These are phyloP conservation scores for Forbesichthys agassizii DNA, from an alignment of 2,113 vertebrate genomes.

Conservation along the genomic window DNA sequence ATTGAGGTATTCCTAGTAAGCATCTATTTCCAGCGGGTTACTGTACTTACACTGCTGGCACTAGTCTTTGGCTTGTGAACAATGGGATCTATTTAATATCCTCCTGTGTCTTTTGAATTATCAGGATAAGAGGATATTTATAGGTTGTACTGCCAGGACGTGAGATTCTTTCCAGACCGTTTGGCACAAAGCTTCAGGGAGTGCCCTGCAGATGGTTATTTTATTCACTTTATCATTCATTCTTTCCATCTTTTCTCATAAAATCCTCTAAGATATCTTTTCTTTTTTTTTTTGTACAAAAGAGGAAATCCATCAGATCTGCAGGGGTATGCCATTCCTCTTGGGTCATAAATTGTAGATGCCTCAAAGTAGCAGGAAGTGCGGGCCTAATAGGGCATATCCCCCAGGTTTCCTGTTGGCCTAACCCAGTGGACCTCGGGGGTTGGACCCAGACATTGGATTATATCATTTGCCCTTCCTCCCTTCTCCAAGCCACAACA, in stretches of 20 bases:
- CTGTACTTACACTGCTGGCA: conserved; percentile 54
- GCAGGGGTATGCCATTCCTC: conserved; percentile 64
- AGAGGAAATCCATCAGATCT: conserved; percentile 81
- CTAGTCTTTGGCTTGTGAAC: conserved; percentile 57
- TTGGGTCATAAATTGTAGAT: conserved; percentile 71
- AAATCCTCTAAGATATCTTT: conserved; percentile 55
- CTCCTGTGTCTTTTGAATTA: conserved; percentile 73
- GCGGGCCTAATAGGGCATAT: conserved; percentile 78
- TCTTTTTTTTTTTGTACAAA: conserved; percentile 39
- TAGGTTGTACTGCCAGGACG: conserved; percentile 71
- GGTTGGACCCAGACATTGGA: conserved; percentile 49
- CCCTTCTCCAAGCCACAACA: conserved; percentile 15
- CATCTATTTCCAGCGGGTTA: conserved; percentile 49
- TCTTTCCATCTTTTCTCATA: conserved; percentile 32
- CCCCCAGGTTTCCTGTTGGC: conserved; percentile 75
- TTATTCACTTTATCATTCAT: conserved; percentile 73
- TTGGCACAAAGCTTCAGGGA: conserved; percentile 74
- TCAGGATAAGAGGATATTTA: conserved; percentile 76
- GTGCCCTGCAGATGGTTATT: conserved; percentile 80
- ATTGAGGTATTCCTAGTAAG: conserved; percentile 50
- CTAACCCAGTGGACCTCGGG: conserved; percentile 65
- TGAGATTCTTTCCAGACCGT: conserved; percentile 85
- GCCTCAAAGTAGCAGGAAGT: conserved; percentile 81
- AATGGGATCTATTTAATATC: conserved; percentile 76
- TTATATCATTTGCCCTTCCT: conserved; percentile 35